phyloP scores from a whole-genome alignment of 2,113 vertebrate species.

The Lamprologus ornatipinnis region DNA sequence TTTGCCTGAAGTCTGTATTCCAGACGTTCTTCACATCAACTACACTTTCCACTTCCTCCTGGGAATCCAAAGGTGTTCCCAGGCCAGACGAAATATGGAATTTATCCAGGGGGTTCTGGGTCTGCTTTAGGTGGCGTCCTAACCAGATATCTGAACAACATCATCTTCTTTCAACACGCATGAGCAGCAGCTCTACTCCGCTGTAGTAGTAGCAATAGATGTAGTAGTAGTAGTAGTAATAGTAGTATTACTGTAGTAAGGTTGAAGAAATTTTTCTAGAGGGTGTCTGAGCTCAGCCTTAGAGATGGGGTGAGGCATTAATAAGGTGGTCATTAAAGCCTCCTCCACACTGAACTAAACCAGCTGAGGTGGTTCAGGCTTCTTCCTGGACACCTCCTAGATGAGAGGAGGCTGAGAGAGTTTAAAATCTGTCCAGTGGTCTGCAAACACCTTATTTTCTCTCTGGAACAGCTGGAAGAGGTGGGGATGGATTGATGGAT shows the following conservation, averaged over 20 bases:
- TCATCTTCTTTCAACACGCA: background rate
- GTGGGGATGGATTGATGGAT: background rate
- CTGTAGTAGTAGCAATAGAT: background rate
- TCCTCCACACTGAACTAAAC: background rate
- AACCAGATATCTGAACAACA: background rate
- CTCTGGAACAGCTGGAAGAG: background rate
- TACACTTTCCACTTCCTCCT: background rate
- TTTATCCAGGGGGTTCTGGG: background rate
- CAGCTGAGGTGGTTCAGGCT: background rate
- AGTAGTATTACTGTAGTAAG: background rate
- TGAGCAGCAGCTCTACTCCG: background rate
- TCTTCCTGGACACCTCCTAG: background rate
- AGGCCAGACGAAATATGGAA: background rate
- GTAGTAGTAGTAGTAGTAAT: background rate
- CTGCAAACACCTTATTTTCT: background rate
- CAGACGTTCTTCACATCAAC: background rate
- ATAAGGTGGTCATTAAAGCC: background rate
- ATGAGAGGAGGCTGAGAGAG: background rate
- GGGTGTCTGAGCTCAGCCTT: background rate
- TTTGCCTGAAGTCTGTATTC: background rate
- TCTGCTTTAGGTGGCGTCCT: background rate
- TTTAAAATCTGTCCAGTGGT: background rate
- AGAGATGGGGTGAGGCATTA: background rate
- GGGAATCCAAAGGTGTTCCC: background rate
- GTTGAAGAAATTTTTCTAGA: background rate